Base-by-base conservation (phyloP, 1,140 invertebrate genomes). In the Triops longicaudatus region DNA sequence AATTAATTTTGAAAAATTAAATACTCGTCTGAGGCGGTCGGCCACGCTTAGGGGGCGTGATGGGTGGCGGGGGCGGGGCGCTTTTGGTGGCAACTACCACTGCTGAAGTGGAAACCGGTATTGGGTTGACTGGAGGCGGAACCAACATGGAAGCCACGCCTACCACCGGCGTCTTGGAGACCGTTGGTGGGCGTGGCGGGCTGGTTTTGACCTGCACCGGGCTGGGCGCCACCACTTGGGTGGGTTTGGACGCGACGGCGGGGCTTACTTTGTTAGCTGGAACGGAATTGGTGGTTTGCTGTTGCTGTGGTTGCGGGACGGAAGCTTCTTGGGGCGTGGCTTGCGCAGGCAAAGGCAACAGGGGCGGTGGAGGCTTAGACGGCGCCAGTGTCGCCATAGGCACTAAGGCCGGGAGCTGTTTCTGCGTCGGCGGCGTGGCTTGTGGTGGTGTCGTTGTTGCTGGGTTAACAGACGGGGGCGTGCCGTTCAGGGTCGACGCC, bases 41-140 rank as follows among this genome's bases (percentile, higher is more conserved):
- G 26, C 42, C 63, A 44, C 63, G 37, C 4, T 26, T 42, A 75
- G 42, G 26, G 43, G 74, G 74, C 26, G 22, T 75, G 28, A 41
- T 12, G 26, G 74, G 74, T 22, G 74, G 74, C 28, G 76, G 76
- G 22, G 76, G 76, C 22, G 76, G 76, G 37, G 76, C 76, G 44
- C 76, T 77, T 72, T 77, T 77, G 28, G 76, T 77, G 0, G 76
- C 76, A 22, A 77, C 76, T 17, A 77, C 76, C 27, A 72, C 63
- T 31, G 72, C 26, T 73, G 44, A 26, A 9, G 76, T 17, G 17
- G 63, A 27, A 2, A 63, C 50, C 50, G 50, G 50, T 9, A n/a
- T 63, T 5, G 50, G 22, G 22, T n/a, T 22, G 50, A 17, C n/a
- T 63, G 50, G 7, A 63, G 50, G 50, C 50, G 50, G 10, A 22